Evolutionary conservation across 2,113 vertebrate species (phyloP).

Genomic region (Morone saxatilis): DNA sequence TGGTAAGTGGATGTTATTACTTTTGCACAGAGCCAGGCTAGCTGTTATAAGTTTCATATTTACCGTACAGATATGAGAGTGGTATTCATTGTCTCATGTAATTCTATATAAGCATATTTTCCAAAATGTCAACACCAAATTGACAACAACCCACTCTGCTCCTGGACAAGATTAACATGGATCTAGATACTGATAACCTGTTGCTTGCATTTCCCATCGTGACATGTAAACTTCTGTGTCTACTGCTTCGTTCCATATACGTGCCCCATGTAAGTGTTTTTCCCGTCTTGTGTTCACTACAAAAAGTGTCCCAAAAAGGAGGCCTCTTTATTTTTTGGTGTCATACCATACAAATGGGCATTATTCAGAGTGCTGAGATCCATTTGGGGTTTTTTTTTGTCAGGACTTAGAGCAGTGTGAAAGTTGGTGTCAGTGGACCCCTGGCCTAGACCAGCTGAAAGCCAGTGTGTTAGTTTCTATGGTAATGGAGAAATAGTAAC

Average conservation of each 20-base stretch:
- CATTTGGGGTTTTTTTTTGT: constrained; percentile 87
- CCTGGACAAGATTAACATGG: not conserved
- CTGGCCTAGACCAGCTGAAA: constrained; percentile 87
- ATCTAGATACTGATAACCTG: not conserved
- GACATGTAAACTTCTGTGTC: not conserved
- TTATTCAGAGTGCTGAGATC: constrained; percentile 93
- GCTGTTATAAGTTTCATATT: not conserved
- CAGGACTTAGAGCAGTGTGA: constrained; percentile 89
- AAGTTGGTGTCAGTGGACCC: constrained; percentile 90
- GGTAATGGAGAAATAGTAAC: constrained; percentile 94
- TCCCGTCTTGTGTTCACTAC: constrained; percentile 56
- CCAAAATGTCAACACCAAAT: not conserved
- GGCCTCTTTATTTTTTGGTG: constrained; percentile 70
- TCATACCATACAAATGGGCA: constrained; percentile 88
- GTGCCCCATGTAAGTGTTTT: constrained; percentile 18
- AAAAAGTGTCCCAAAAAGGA: constrained; percentile 59
- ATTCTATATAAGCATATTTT: not conserved
- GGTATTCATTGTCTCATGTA: not conserved
- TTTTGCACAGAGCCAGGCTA: no score
- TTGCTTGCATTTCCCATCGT: not conserved
- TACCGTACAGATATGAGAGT: not conserved
- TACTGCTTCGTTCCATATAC: constrained; percentile 20
- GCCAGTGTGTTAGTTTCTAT: constrained; percentile 97
- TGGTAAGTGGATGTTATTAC: no score
- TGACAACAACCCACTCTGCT: not conserved